Evolutionary conservation across 1,140 invertebrate species (phyloP).

Genomic region (Halesus radiatus): DNA sequence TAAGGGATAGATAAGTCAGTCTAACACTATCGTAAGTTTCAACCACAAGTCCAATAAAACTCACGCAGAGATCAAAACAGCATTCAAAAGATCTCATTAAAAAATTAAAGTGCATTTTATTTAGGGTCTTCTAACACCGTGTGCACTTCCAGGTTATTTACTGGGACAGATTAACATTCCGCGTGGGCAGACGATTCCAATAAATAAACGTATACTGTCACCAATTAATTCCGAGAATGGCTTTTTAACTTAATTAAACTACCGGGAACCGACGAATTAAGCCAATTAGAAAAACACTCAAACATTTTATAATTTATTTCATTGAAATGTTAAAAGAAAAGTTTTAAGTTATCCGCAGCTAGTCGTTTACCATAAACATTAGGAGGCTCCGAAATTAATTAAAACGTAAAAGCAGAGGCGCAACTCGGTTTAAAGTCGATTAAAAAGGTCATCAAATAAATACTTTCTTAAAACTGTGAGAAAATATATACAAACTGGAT

Average conservation of each 20-base stretch:
- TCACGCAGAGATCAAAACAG: no score
- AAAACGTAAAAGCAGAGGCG: neutral
- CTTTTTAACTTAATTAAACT: neutral
- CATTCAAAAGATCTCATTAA: no score
- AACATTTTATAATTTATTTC: neutral
- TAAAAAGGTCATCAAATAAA: neutral
- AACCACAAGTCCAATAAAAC: neutral
- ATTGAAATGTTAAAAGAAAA: neutral
- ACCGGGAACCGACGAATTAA: neutral
- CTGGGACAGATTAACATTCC: neutral
- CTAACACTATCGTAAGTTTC: neutral
- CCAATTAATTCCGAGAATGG: neutral
- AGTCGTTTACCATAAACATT: neutral
- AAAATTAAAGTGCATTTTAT: no score
- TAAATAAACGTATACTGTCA: neutral
- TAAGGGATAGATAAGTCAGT: no score
- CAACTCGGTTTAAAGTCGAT: conserved; percentile 6
- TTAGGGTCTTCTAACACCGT: no score
- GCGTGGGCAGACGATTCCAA: neutral
- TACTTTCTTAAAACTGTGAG: neutral
- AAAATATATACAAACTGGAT: neutral
- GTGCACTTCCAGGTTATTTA: no score
- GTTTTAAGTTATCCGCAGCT: neutral
- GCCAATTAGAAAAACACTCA: neutral
- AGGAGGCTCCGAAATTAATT: no score